Base-by-base conservation (phyloP, 2,888 invertebrate genomes). In the Mesopsocus fuscifrons region DNA sequence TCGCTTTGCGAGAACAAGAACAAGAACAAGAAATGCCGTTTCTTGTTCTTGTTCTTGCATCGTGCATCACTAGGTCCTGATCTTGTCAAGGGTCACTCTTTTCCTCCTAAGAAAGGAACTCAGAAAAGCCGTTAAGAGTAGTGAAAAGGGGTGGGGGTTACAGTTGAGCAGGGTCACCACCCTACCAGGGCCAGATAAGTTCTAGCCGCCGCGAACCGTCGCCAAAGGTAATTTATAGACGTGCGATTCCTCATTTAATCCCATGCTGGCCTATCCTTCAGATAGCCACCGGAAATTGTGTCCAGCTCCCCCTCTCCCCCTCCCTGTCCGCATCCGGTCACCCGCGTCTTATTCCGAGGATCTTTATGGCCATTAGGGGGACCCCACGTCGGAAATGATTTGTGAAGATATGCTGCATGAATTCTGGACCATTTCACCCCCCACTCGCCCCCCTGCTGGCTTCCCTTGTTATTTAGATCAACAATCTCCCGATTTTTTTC, bases 311-410 rank as follows among this genome's bases (percentile, higher is more conserved):
- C 18, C 34, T 38, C n/a, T 9, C 38, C 38, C n/a, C 20, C n/a
- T 21, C 38, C 20, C 20, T n/a, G n/a, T 18, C 38, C 20, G 13
- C 21, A 18, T 38, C 38, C 38, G 38, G 38, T 38, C 38, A 38
- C 13, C 20, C 21, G 17, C 38, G 21, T 38, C 38, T 38, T 38
- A 38, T 38, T 38, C 21, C 21, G 20, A 20, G 17, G 17, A 38
- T 38, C 38, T 38, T 38, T 38, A 38, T 38, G 38, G 38, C 38
- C 38, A 38, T 38, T 38, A 38, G 18, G 38, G 21, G 21, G 20
- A n/a, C 38, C 17, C 20, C 5, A 9, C 8, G 6, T 9, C 13
- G 34, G 34, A 38, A 38, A 38, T 38, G 38, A 38, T 38, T 38
- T 38, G 38, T 38, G 38, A 20, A 38, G 38, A 38, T 38, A 26